Evolutionary conservation across 2,888 invertebrate genomes (phyloP), one percentile per base, ranked within the genome.

Genomic region (Philonicus albiceps): DNA sequence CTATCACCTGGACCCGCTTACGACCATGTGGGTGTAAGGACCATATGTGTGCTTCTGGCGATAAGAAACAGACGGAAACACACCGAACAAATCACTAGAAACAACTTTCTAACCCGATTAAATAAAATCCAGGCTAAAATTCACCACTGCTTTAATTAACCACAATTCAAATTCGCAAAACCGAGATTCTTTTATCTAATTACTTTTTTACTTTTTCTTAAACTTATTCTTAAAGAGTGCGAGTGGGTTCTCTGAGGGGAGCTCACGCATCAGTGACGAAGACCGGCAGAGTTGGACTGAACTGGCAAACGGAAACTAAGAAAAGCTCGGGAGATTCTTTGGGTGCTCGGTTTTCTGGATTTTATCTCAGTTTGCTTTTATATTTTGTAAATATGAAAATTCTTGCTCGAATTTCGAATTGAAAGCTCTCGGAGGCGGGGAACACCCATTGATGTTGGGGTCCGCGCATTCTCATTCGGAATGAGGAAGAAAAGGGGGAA

Each of bases 241-340:
- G 81, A 34, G 55, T 31, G 27, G 22, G 19, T 34, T 81, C 53
- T 22, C 55, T 19, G 3, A 64, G 3, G 34, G 19, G 55, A 81
- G 55, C 49, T 81, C 55, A 55, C 81, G 81, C 34, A 55, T 64
- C 31, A 81, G 30, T 55, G 34, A 64, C 55, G 55, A 43, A 81
- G 81, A 81, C 81, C 81, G 81, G 81, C 81, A 81, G 34, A 81
- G 55, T 81, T 81, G n/a, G 34, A 81, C 81, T 81, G 16, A 81
- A 78, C 16, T 64, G 37, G 34, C 55, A 37, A 64, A 34, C 37
- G 53, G 55, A 81, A 81, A 64, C 34, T 81, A 22, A 34, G 49
- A 55, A 81, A 81, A 81, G 81, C 81, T 81, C 55, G 55, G 55
- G 81, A 81, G 81, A 81, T 81, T 81, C 34, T 31, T 43, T 55